Percentiles rank a stretch among this genome's conserved stretches.
phyloP scores from a whole-genome alignment of 2,113 vertebrate genomes.

The Psilopsiagon aymara region DNA sequence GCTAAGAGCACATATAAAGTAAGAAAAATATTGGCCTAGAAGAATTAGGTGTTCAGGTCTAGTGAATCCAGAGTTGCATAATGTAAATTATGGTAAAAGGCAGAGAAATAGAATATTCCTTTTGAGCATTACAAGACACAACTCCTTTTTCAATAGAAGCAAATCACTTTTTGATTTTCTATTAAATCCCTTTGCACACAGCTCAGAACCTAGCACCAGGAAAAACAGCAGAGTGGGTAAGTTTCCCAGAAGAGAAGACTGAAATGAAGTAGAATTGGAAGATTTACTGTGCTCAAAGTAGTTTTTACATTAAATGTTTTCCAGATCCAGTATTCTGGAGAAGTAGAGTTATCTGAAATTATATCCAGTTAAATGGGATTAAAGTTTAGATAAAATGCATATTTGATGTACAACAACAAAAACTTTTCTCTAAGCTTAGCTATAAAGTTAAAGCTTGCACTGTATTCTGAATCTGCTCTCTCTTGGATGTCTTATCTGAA shows the following conservation, averaged over 20 bases:
- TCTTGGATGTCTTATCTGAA: background rate
- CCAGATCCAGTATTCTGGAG: background rate
- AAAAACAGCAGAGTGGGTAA: background rate
- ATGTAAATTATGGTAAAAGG: background rate
- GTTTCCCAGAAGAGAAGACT: background rate
- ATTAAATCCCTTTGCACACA: background rate
- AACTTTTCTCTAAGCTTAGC: background rate
- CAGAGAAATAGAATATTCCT: conserved; percentile 1
- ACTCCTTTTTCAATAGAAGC: background rate
- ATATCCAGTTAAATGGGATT: conserved; percentile 17
- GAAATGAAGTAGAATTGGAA: background rate
- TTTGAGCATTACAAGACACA: background rate
- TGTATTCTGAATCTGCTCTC: background rate
- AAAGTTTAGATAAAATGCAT: conserved; percentile 45
- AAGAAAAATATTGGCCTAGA: conserved; percentile 8
- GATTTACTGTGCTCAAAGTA: background rate
- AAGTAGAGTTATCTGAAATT: background rate
- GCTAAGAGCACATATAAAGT: background rate
- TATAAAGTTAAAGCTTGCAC: background rate
- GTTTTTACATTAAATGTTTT: background rate
- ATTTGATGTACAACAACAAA: background rate
- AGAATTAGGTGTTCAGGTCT: background rate
- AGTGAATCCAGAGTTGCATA: background rate
- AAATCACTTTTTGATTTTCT: background rate
- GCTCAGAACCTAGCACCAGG: background rate